Conservation (phyloP, 2,797 vertebrate genomes). For the Astyanax mexicanus region DNA sequence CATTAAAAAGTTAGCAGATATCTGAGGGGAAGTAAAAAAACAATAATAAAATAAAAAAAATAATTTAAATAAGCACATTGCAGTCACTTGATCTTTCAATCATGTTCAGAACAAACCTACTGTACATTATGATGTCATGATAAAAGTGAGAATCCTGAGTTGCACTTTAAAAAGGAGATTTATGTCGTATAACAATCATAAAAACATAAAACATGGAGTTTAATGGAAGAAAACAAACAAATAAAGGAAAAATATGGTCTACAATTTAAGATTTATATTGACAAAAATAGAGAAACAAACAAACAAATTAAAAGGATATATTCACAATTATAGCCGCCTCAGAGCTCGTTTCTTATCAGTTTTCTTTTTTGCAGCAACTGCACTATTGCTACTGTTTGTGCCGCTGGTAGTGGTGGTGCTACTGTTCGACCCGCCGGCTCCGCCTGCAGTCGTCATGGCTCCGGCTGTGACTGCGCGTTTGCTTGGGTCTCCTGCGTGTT, state of each 20-base stretch:
- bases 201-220: slow-evolving; percentile 51
- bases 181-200: slow-evolving; percentile 36
- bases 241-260: slow-evolving; percentile 67
- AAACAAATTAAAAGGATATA: slow-evolving; percentile 51
- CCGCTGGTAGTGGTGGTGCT: slow-evolving; percentile 64
- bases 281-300: slow-evolving; percentile 28
- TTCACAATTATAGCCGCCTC: slow-evolving; percentile 86
- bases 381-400: slow-evolving; percentile 75
- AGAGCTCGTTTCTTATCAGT: slow-evolving; percentile 93
- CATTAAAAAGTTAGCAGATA: no score
- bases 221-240: slow-evolving; percentile 58
- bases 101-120: no score
- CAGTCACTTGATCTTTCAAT: slow-evolving; percentile 24
- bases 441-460: slow-evolving; percentile 66
- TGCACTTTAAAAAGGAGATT: slow-evolving; percentile 20
- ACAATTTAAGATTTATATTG: slow-evolving; percentile 78
- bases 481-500: slow-evolving; percentile 82
- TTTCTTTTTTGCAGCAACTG: slow-evolving; percentile 89
- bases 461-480: slow-evolving; percentile 74
- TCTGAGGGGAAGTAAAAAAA: background rate
- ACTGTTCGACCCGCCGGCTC: slow-evolving; percentile 70
- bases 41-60: no score
- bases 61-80: background rate
- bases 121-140: slow-evolving; percentile 37
- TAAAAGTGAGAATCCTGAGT: slow-evolving; percentile 54